Percentiles rank a stretch among this genome's conserved stretches.
Evolutionary conservation across 2,888 invertebrate genomes (phyloP).

Genomic region (Tenthredo notha): DNA sequence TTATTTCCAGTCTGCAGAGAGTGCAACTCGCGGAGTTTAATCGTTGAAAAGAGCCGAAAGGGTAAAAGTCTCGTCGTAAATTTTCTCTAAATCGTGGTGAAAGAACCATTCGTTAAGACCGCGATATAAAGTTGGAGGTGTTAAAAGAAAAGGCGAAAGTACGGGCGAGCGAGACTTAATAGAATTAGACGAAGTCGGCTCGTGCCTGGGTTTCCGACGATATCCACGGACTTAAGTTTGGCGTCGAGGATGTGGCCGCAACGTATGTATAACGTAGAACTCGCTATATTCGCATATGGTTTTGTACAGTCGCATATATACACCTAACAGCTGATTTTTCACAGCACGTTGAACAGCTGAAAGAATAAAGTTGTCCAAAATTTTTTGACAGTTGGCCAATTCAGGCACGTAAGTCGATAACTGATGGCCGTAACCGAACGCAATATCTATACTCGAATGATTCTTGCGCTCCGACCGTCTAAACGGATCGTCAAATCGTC

Average conservation of each 20-base stretch:
- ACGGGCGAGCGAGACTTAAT: constrained; percentile 46
- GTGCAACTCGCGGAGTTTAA: constrained; percentile 26
- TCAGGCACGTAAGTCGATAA: constrained; percentile 32
- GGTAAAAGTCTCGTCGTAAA: constrained; percentile 48
- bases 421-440: constrained; percentile 24
- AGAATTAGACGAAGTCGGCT: constrained; percentile 41
- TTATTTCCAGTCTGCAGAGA: background rate
- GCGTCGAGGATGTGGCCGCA: background rate
- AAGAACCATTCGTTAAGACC: constrained; percentile 51
- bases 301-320: background rate
- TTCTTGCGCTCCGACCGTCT: constrained; percentile 11
- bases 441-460: constrained; percentile 25
- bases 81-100: constrained; percentile 46
- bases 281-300: background rate
- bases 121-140: constrained; percentile 47
- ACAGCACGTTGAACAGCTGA: constrained; percentile 5
- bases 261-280: constrained; percentile 9
- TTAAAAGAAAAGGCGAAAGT: constrained; percentile 30
- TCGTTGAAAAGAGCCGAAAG: constrained; percentile 44
- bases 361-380: constrained; percentile 24
- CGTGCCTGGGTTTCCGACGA: background rate
- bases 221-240: constrained; percentile 13
- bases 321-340: constrained; percentile 13
- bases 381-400: constrained; percentile 44
- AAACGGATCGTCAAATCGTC: constrained; percentile 36